Base-by-base conservation (phyloP, 2,888 invertebrate genomes). In the Heliconius ismenius region DNA sequence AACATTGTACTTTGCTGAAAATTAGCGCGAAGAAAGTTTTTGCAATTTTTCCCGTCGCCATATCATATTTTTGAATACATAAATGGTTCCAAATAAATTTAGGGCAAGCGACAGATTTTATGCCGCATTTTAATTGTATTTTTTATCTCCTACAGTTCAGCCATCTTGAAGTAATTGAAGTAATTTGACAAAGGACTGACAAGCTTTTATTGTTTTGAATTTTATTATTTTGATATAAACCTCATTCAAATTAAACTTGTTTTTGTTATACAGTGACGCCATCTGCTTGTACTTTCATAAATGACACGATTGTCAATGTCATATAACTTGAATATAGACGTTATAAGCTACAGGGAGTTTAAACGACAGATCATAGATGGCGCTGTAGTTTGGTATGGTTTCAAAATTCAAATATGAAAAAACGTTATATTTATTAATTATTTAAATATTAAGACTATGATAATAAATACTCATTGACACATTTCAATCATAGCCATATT, bases 41-140 rank as follows among this genome's bases (percentile, higher is more conserved):
- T n/a, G 88, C 86, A 63, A 91, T 81, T 80, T 83, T 87, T 26
- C 87, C 85, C 79, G 87, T 85, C 79, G 87, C 87, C 93, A 92
- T 92, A 80, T 78, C 88, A 82, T 79, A 79, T 78, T 67, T 43
- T 7, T 24, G 39, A 24, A 73, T 26, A 75, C 78, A 77, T 79
- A 76, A 54, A 49, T 68, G 28, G n/a, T 67, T 63, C 60, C 63
- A 73, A 60, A 21, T n/a, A 68, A 70, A 73, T 74, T 78, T 49
- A 54, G 36, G 74, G 21, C 6, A 63, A 76, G 58, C 72, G 76
- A 77, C 70, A 74, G 73, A 67, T 81, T 74, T 79, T 81, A 63
- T 24, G 75, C 65, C 77, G 78, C 79, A 89, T 90, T 87, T 86
- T 88, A 83, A 79, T 81, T 79, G 79, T 80, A 83, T 70, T 60